Percentiles rank a stretch among this genome's conserved stretches.
phyloP scores from a whole-genome alignment of 2,113 vertebrate genomes.

The Leiothrix lutea region DNA sequence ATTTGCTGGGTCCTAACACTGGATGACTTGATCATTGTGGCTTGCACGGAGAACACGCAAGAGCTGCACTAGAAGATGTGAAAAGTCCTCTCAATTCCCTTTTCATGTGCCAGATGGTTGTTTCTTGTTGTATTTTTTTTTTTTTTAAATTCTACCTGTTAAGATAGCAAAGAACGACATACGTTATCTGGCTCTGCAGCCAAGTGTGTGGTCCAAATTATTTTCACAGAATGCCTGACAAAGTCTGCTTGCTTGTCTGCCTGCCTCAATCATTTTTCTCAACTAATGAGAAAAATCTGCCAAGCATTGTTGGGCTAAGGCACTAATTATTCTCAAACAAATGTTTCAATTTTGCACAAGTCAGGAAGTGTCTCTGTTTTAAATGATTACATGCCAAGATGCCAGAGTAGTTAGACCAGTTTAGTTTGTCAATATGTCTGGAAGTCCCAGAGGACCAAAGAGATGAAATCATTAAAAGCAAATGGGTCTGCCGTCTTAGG shows the following conservation, averaged over 20 bases:
- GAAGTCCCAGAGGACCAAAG: not conserved
- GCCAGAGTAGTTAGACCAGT: slow-evolving; percentile 3
- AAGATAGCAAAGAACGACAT: slow-evolving; percentile 46
- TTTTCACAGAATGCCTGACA: slow-evolving; percentile 56
- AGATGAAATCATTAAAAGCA: not conserved
- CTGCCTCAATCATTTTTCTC: slow-evolving; percentile 56
- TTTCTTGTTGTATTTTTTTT: not conserved
- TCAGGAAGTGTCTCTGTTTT: slow-evolving; percentile 45
- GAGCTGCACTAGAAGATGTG: not conserved
- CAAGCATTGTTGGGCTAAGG: slow-evolving; percentile 57
- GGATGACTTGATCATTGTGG: not conserved
- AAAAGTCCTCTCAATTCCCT: not conserved
- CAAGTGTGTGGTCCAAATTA: slow-evolving; percentile 57
- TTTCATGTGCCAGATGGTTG: slow-evolving; percentile 16
- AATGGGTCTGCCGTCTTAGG: not conserved
- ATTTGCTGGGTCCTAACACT: not conserved
- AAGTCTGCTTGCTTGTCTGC: slow-evolving; percentile 53
- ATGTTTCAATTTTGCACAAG: slow-evolving; percentile 54
- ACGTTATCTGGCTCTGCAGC: slow-evolving; percentile 43
- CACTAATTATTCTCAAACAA: slow-evolving; percentile 65
- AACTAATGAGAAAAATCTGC: slow-evolving; percentile 69
- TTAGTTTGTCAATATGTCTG: slow-evolving; percentile 20
- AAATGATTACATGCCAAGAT: slow-evolving; percentile 38
- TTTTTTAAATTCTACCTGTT: slow-evolving; percentile 49
- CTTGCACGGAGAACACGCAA: not conserved